phyloP scores from a whole-genome alignment of 2,113 vertebrate genomes.

The Esox niger region DNA sequence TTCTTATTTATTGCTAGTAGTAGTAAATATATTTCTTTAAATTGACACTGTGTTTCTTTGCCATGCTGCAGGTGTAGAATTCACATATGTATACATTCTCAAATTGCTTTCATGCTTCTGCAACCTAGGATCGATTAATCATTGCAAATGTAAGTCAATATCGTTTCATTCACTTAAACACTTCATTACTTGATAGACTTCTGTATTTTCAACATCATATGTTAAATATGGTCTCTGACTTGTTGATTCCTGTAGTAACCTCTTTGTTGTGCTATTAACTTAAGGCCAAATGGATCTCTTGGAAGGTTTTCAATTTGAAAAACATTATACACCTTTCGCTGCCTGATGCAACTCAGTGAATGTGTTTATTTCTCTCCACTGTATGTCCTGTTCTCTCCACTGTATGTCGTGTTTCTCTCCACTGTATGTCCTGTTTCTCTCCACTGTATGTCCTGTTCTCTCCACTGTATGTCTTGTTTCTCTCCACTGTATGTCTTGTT shows the following conservation, averaged over 20 bases:
- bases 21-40: no score
- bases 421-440: no score
- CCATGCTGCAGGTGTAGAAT: not conserved
- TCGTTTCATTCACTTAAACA: not conserved
- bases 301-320: not conserved
- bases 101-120: not conserved
- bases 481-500: no score
- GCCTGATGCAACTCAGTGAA: not conserved
- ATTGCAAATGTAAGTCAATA: not conserved
- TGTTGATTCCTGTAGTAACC: constrained; percentile 1
- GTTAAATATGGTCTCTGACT: constrained; percentile 1
- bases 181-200: not conserved
- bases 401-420: no score
- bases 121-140: not conserved
- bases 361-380: not conserved
- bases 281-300: not conserved
- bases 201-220: not conserved
- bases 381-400: no score
- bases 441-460: no score
- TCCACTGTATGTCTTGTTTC: no score
- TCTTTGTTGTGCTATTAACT: not conserved
- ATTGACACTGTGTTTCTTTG: not conserved
- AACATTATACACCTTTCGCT: not conserved
- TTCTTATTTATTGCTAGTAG: no score
- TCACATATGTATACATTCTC: not conserved